Conservation (phyloP, 2,888 invertebrate species). For the Andrena minutula region DNA sequence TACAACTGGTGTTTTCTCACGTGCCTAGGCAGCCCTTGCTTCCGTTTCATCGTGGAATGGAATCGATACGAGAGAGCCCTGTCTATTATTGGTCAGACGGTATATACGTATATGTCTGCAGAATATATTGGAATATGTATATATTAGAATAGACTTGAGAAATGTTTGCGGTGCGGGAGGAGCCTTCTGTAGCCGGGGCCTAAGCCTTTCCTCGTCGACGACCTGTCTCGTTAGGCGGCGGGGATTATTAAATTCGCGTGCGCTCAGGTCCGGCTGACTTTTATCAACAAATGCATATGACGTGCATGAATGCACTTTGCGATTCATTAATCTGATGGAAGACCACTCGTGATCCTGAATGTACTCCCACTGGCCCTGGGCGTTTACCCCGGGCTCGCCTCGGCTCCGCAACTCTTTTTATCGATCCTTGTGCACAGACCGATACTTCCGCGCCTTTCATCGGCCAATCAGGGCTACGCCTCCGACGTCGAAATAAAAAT, state of each 20-base stretch:
- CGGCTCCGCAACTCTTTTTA: constrained; percentile 64
- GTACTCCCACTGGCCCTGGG: constrained; percentile 53
- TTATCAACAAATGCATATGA: constrained; percentile 61
- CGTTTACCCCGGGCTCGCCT: constrained; percentile 59
- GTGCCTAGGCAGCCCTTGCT: background rate
- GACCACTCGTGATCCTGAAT: constrained; percentile 65
- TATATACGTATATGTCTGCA: too few relatives aligned
- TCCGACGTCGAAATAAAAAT: constrained; percentile 47
- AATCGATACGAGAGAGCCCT: constrained; percentile 20
- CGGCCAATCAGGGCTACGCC: constrained; percentile 52
- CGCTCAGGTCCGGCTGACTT: constrained; percentile 43
- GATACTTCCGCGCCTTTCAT: constrained; percentile 67
- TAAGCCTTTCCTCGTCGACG: constrained; percentile 24
- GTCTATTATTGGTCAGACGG: background rate
- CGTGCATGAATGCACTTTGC: constrained; percentile 61
- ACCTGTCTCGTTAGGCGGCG: constrained; percentile 37
- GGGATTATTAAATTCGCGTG: constrained; percentile 60
- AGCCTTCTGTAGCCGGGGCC: constrained; percentile 4
- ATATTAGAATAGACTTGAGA: constrained; percentile 23
- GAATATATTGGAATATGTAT: background rate
- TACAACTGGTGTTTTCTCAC: constrained; percentile 5
- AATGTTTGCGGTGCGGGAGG: constrained; percentile 14
- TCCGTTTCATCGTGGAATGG: background rate
- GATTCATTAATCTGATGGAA: constrained; percentile 68
- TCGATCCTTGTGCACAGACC: constrained; percentile 68